Base-by-base conservation (phyloP, 2,797 vertebrate genomes). In the Nyctalus aviator region DNA sequence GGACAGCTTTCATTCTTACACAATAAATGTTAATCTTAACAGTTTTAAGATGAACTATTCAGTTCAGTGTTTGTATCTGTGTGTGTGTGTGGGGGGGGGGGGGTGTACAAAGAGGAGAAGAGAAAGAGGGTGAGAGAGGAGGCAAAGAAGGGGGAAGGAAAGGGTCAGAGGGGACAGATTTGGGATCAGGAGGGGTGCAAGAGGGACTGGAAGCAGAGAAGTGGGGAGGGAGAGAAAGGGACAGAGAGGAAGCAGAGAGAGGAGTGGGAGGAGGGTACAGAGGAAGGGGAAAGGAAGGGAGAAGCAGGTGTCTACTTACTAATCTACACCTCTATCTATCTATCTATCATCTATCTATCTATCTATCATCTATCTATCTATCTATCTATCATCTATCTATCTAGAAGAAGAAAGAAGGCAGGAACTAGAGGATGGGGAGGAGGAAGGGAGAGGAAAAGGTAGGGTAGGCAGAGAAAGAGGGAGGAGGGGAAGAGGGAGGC, bases 1-100 rank as follows among this genome's bases (percentile, higher is more conserved):
- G 50, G 44, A 44, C 17, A 87, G 4, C 10, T 78, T 82, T 85
- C 18, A 20, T 64, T 73, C 77, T 76, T 17, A 15, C 9, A 68
- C 3, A 37, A 1, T 27, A 20, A 32, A n/a, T 27, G 4, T 46
- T 50, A 0, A 27, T 30, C 71, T 84, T 89, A 68, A 72, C 37
- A 0, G 0, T 55, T 93, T 97, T 94, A 50, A 95, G 95, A 95
- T 91, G 97, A 96, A 69, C 95, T 71, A 2, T 84, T 79, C 27
- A 20, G 27, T 82, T 76, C 15, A 48, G 4, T 50, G 59, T 85
- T 18, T 88, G 8, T 82, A 17, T 41, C 59, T 72, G 8, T 25
- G n/a, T 9, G n/a, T 9, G 37, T 41, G 37, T 14, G 64, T 18
- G 72, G 1, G 9, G 11, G 20, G 10, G 48, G 5, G 20, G 23